These are phyloP conservation scores for Lytechinus variegatus DNA, from an alignment of 35 echinoderm and acorn worm species.

Conservation along the genomic window DNA sequence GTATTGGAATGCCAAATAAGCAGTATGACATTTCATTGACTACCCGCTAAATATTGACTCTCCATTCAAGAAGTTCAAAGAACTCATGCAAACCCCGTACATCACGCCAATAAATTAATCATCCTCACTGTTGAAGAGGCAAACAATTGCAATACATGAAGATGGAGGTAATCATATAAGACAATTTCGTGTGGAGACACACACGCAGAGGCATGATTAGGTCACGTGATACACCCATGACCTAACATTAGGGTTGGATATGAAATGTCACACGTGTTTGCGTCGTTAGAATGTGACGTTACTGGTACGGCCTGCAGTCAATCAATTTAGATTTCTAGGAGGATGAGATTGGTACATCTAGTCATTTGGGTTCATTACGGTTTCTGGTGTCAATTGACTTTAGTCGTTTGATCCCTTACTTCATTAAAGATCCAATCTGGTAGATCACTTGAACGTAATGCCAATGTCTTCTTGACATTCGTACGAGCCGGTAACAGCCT, in stretches of 20 bases:
- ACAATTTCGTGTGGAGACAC: not conserved
- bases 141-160: not conserved
- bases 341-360: not conserved
- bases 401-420: conserved; percentile 10
- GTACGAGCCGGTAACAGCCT: not conserved
- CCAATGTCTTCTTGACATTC: not conserved
- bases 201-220: not conserved
- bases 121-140: not conserved
- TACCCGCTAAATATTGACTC: not conserved
- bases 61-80: not conserved
- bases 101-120: not conserved
- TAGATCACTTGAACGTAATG: not conserved
- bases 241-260: not conserved
- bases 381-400: conserved; percentile 18
- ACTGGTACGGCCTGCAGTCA: not conserved
- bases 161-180: not conserved
- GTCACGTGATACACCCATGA: not conserved
- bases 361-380: conserved; percentile 1
- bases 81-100: not conserved
- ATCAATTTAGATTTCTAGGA: not conserved
- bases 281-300: not conserved
- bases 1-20: not conserved
- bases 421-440: not conserved
- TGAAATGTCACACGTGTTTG: conserved; percentile 18
- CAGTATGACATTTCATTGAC: not conserved